phyloP scores from a whole-genome alignment of 2,888 invertebrate species.

The Serrognathus titanus region DNA sequence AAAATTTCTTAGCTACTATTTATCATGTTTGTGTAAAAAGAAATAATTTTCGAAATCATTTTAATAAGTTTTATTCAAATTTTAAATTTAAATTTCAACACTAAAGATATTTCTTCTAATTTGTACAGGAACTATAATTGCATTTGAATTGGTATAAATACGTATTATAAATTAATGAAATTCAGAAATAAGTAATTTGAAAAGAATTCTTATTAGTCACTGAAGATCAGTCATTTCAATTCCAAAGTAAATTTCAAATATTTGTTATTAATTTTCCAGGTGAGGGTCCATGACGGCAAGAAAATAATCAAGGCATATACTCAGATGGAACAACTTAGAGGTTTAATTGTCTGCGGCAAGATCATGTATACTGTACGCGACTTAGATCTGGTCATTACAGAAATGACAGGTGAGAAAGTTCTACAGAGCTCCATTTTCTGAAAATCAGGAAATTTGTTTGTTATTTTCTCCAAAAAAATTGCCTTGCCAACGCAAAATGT shows the following conservation, averaged over 20 bases:
- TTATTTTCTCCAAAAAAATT: constrained; percentile 36
- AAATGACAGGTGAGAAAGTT: constrained; percentile 53
- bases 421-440: constrained; percentile 4
- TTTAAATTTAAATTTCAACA: too few relatives aligned
- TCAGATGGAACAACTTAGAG: constrained; percentile 63
- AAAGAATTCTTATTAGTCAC: too few relatives aligned
- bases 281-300: constrained; percentile 56
- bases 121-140: too few relatives aligned
- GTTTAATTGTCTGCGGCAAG: constrained; percentile 54
- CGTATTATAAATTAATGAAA: too few relatives aligned
- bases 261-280: constrained; percentile 42
- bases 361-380: constrained; percentile 61
- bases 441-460: neutral
- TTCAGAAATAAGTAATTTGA: too few relatives aligned
- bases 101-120: too few relatives aligned
- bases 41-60: too few relatives aligned
- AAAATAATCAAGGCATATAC: constrained; percentile 52
- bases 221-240: too few relatives aligned
- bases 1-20: too few relatives aligned
- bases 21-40: too few relatives aligned
- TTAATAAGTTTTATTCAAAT: too few relatives aligned
- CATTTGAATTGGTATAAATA: too few relatives aligned
- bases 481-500: neutral
- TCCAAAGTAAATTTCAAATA: neutral
- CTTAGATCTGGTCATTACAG: constrained; percentile 59